These are phyloP conservation scores for Hoplodrina ambigua DNA, from an alignment of 2,888 invertebrate species.

Conservation along the genomic window DNA sequence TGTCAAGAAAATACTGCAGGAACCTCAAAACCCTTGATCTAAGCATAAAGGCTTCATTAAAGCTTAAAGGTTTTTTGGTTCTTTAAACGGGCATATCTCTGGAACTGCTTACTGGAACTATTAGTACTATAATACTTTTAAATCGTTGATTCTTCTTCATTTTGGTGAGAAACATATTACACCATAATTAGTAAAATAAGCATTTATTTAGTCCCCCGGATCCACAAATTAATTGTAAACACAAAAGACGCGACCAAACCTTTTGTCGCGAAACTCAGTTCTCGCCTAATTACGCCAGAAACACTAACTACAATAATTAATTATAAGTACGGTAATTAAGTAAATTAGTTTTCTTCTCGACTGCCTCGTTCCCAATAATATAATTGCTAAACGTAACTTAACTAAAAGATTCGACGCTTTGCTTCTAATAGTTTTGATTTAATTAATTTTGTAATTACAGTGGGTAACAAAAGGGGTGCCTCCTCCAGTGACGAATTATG, in stretches of 20 bases:
- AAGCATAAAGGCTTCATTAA: background rate
- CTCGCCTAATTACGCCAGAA: constrained; percentile 38
- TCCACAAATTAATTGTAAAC: constrained; percentile 42
- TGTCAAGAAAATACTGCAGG: background rate
- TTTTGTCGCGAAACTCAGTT: constrained; percentile 33
- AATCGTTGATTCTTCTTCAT: too few species aligned
- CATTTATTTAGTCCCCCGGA: background rate
- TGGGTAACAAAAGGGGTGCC: background rate
- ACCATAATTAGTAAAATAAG: background rate
- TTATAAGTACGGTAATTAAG: constrained; percentile 40
- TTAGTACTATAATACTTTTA: too few species aligned
- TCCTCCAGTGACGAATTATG: background rate
- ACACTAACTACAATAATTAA: constrained; percentile 49
- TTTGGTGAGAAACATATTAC: constrained; percentile 1
- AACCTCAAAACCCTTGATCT: background rate
- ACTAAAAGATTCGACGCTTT: background rate
- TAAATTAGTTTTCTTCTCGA: constrained; percentile 29
- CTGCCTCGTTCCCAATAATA: constrained; percentile 12
- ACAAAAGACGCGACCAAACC: constrained; percentile 47
- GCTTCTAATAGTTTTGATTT: constrained; percentile 5
- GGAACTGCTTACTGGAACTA: too few species aligned
- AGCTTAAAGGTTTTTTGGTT: too few species aligned
- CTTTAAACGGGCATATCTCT: too few species aligned
- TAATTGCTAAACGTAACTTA: constrained; percentile 1
- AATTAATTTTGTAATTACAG: background rate